phyloP scores from a whole-genome alignment of 2,113 vertebrate genomes.

The Corythornis madagascariensis region DNA sequence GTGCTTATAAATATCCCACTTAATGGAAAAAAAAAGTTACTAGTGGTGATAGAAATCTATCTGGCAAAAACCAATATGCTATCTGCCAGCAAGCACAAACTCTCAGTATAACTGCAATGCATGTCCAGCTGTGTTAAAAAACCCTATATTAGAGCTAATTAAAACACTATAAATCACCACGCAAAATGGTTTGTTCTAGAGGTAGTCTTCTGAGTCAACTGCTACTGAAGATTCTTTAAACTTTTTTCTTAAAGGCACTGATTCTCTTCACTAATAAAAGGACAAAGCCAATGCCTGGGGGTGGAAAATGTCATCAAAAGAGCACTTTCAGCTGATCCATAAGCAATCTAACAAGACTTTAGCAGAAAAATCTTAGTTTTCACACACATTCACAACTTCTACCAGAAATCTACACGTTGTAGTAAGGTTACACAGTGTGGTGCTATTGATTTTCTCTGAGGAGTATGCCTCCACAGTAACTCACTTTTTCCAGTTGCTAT shows the following conservation, averaged over 20 bases:
- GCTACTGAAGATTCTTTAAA: conserved; percentile 23
- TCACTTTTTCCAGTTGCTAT: not conserved
- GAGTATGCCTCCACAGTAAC: not conserved
- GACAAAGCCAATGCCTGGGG: not conserved
- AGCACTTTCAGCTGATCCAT: not conserved
- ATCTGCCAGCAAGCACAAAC: conserved; percentile 29
- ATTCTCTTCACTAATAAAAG: not conserved
- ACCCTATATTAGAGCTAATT: conserved; percentile 35
- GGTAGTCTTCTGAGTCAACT: conserved; percentile 20
- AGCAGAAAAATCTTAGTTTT: not conserved
- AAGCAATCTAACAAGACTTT: not conserved
- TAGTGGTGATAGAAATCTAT: conserved; percentile 35
- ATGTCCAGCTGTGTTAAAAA: conserved; percentile 35
- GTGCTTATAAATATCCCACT: conserved; percentile 54
- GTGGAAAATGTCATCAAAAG: not conserved
- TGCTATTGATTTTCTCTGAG: not conserved
- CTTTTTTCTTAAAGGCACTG: not conserved
- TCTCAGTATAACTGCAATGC: not conserved
- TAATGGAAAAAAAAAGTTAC: not conserved
- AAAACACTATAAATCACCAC: conserved; percentile 53
- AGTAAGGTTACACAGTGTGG: not conserved
- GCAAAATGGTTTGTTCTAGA: conserved; percentile 28
- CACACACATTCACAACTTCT: not conserved
- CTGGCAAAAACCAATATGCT: conserved; percentile 10
- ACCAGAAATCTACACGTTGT: not conserved